Percentiles rank a stretch among this genome's conserved stretches.
Evolutionary conservation across 2,113 vertebrate genomes (phyloP).

Genomic region (Butorides virescens): DNA sequence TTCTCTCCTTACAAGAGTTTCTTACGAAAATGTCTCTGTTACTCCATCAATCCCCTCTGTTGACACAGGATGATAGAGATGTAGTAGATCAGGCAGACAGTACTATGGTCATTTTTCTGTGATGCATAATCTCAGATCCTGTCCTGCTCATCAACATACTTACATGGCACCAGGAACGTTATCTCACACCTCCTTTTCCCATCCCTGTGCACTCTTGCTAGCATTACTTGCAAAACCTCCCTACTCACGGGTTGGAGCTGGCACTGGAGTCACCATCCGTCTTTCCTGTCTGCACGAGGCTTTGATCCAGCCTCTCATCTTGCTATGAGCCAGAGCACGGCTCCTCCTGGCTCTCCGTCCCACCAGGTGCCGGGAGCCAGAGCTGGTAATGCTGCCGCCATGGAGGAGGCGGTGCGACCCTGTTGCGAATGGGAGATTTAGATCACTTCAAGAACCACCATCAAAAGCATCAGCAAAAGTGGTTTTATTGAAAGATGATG

Average conservation of each 20-base stretch:
- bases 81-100: neutral
- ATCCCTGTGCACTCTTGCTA: neutral
- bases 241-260: neutral
- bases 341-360: neutral
- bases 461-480: neutral
- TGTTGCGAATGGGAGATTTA: rapidly evolving
- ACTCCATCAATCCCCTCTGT: neutral
- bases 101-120: neutral
- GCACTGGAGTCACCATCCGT: neutral
- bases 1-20: neutral
- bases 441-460: neutral
- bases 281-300: neutral
- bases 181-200: neutral
- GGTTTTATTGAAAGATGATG: neutral
- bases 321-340: neutral
- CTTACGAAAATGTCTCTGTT: neutral
- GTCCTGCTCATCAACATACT: neutral
- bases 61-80: neutral
- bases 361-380: neutral
- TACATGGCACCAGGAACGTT: neutral
- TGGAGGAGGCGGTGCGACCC: rapidly evolving
- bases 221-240: neutral
- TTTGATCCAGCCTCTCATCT: neutral
- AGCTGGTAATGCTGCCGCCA: neutral
- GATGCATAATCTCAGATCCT: neutral